phyloP scores from a whole-genome alignment of 2,888 invertebrate species.

The Sphaeridia pumilis region DNA sequence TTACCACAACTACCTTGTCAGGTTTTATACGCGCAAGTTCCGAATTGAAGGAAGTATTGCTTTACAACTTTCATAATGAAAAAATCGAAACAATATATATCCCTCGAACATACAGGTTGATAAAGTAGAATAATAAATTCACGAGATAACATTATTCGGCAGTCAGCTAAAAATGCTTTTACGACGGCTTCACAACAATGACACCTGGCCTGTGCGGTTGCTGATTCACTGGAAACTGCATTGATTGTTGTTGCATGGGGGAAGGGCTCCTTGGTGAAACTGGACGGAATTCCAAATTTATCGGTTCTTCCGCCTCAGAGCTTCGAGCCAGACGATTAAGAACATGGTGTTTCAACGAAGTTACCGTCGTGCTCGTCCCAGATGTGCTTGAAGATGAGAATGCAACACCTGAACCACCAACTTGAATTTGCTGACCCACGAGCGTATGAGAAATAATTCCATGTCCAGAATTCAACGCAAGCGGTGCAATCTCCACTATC shows the following conservation, averaged over 20 bases:
- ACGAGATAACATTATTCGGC: neutral
- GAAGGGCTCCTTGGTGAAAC: conserved; percentile 25
- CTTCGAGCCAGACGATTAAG: conserved; percentile 27
- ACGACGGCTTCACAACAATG: conserved; percentile 68
- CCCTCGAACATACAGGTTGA: neutral
- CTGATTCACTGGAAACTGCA: conserved; percentile 29
- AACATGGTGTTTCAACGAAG: conserved; percentile 34
- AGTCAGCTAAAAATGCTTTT: conserved; percentile 11
- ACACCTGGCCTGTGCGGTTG: conserved; percentile 74
- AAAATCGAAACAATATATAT: neutral
- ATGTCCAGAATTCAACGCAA: conserved; percentile 19
- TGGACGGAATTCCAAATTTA: conserved; percentile 35
- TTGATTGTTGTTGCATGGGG: conserved; percentile 17
- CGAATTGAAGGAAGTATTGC: no score
- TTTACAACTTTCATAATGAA: neutral
- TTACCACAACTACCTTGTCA: no score
- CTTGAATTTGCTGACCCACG: conserved; percentile 11
- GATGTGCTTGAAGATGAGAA: conserved; percentile 13
- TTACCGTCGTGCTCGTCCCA: conserved; percentile 27
- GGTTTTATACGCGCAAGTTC: no score
- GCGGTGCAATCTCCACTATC: conserved; percentile 18
- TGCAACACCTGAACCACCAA: neutral
- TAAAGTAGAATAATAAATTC: neutral
- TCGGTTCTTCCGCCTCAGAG: conserved; percentile 34
- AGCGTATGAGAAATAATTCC: conserved; percentile 10